phyloP scores from a whole-genome alignment of 2,888 invertebrate species.

The Lepidochrysops patricia region DNA sequence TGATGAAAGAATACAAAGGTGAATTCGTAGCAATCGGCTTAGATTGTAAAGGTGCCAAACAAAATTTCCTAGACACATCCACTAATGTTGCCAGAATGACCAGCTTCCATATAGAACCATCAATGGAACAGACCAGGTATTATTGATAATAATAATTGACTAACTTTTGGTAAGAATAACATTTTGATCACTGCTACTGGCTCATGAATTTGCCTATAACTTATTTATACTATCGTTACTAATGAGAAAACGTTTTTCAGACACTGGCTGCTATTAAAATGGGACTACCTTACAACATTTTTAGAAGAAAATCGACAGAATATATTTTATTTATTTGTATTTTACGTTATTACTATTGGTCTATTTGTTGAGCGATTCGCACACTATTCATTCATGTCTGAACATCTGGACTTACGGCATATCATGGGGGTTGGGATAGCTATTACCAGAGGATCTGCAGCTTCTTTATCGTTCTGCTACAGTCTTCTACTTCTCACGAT shows the following conservation, averaged over 20 bases:
- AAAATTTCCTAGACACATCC: slow-evolving; percentile 94
- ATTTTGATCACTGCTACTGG: no score
- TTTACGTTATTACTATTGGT: slow-evolving; percentile 94
- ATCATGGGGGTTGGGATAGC: slow-evolving; percentile 98
- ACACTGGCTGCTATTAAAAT: slow-evolving; percentile 83
- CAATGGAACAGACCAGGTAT: slow-evolving; percentile 78
- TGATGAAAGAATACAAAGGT: slow-evolving; percentile 98
- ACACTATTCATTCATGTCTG: slow-evolving; percentile 96
- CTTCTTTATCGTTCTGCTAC: slow-evolving; percentile 95
- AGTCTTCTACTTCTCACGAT: slow-evolving; percentile 92
- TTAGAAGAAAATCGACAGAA: slow-evolving; percentile 97
- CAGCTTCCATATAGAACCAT: slow-evolving; percentile 91
- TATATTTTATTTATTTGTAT: slow-evolving; percentile 94
- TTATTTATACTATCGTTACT: not conserved
- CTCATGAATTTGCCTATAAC: not conserved
- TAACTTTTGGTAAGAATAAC: not conserved
- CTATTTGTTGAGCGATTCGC: slow-evolving; percentile 96
- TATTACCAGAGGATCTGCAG: slow-evolving; percentile 94
- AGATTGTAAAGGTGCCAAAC: slow-evolving; percentile 95
- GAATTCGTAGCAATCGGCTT: slow-evolving; percentile 95
- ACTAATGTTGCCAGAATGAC: slow-evolving; percentile 97
- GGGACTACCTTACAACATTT: slow-evolving; percentile 92
- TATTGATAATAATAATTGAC: not conserved
- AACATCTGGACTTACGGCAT: slow-evolving; percentile 94
- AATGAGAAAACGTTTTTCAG: slow-evolving; percentile 39